Conservation (phyloP, 2,113 vertebrate species). For the Stomatorhinus ivindoensis region DNA sequence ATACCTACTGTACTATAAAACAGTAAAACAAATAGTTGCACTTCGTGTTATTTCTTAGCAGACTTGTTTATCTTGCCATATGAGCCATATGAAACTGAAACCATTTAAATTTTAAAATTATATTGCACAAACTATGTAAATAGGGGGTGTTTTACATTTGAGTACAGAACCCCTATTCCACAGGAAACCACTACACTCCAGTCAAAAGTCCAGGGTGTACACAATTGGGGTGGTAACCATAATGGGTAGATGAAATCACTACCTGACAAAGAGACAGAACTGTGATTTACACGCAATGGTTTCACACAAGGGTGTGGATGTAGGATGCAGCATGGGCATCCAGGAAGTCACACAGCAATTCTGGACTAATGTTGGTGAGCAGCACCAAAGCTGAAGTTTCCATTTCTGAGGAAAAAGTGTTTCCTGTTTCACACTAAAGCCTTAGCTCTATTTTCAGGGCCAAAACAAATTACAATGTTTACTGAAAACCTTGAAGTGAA, state of each 20-base stretch:
- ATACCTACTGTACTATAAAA: neutral
- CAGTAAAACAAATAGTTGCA: neutral
- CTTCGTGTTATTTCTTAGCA: neutral
- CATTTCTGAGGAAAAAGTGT: neutral
- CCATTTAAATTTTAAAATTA: neutral
- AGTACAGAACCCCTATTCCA: neutral
- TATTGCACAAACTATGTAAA: neutral
- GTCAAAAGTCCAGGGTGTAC: neutral
- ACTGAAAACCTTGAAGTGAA: neutral
- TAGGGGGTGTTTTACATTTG: neutral
- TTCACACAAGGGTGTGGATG: neutral
- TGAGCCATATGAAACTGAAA: neutral
- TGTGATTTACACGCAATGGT: neutral
- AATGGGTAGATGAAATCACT: neutral
- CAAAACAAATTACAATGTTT: constrained; percentile 10
- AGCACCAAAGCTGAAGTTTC: neutral
- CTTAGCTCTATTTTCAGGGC: neutral
- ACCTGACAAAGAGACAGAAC: neutral
- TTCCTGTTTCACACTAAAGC: neutral
- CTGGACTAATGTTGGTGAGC: neutral
- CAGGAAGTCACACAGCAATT: neutral
- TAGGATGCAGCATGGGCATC: neutral
- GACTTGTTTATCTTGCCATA: neutral
- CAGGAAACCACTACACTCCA: neutral
- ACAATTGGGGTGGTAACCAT: neutral